Conservation (phyloP, 2,113 vertebrate species). For the Tapirus terrestris region DNA sequence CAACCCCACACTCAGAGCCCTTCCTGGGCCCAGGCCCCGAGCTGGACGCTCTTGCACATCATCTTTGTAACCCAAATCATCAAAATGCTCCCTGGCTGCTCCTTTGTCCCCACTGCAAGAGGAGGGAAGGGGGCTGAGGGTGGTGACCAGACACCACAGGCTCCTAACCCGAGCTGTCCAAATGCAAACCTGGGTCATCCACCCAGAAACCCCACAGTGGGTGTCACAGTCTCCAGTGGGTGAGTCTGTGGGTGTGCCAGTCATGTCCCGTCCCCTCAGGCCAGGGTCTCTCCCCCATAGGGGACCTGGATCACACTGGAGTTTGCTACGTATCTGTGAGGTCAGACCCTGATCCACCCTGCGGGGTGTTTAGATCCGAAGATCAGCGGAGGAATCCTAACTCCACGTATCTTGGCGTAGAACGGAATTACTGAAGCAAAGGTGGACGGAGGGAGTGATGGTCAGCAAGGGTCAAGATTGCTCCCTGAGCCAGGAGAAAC, state of each 20-base stretch:
- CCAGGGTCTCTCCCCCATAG: background rate
- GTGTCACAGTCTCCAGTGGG: fast-evolving
- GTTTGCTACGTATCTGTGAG: background rate
- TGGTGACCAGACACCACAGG: background rate
- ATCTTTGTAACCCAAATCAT: background rate
- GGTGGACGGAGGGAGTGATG: too few relatives aligned
- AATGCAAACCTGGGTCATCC: background rate
- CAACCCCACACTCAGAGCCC: background rate
- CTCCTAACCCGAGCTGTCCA: background rate
- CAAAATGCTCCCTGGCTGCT: background rate
- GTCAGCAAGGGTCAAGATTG: background rate
- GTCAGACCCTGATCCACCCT: background rate
- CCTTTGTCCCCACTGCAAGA: fast-evolving
- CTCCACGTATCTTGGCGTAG: background rate
- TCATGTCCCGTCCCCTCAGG: background rate
- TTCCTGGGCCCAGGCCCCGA: background rate
- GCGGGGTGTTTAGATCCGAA: background rate
- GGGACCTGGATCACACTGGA: too few relatives aligned
- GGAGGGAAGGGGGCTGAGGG: background rate
- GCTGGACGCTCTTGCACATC: background rate
- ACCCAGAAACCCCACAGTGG: background rate
- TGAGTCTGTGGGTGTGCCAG: too few relatives aligned
- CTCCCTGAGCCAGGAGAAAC: background rate
- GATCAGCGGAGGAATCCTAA: fast-evolving
- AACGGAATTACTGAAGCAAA: background rate